Evolutionary conservation across 2,797 vertebrate species (phyloP).

Genomic region (Hozukius guyotensis): DNA sequence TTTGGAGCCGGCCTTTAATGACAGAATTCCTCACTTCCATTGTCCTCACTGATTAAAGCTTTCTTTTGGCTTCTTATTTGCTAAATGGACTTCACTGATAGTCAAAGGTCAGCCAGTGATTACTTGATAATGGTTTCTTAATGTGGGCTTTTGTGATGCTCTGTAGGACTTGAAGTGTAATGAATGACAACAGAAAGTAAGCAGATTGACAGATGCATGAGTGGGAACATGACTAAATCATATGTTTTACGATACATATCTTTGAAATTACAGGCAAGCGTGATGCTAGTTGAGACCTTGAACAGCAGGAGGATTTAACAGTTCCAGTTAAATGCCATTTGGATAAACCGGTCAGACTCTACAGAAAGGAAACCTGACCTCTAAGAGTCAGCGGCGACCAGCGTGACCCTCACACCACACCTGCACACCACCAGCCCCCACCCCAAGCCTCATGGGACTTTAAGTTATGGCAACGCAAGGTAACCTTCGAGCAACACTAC

Average conservation of each 20-base stretch:
- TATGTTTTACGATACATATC: neutral
- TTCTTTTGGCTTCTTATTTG: neutral
- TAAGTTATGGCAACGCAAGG: conserved; percentile 53
- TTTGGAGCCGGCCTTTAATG: neutral
- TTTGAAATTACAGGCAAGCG: neutral
- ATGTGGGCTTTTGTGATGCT: conserved; percentile 14
- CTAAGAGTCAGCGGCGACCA: conserved; percentile 15
- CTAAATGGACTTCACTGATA: neutral
- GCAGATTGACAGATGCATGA: conserved; percentile 1
- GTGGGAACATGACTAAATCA: neutral
- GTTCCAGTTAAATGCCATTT: neutral
- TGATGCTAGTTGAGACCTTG: neutral
- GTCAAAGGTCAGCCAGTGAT: neutral
- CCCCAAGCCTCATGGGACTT: neutral
- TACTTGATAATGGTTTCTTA: neutral
- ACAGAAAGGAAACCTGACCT: conserved; percentile 40
- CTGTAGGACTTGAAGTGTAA: neutral
- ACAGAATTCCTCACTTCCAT: neutral
- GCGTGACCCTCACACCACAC: neutral
- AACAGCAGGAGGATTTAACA: neutral
- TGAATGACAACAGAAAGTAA: conserved; percentile 20
- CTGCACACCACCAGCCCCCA: neutral
- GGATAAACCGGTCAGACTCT: conserved; percentile 2
- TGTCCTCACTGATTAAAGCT: neutral
- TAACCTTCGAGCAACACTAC: conserved; percentile 38